These are phyloP conservation scores for Fratercula arctica DNA, from an alignment of 2,797 vertebrate genomes.

Conservation along the genomic window DNA sequence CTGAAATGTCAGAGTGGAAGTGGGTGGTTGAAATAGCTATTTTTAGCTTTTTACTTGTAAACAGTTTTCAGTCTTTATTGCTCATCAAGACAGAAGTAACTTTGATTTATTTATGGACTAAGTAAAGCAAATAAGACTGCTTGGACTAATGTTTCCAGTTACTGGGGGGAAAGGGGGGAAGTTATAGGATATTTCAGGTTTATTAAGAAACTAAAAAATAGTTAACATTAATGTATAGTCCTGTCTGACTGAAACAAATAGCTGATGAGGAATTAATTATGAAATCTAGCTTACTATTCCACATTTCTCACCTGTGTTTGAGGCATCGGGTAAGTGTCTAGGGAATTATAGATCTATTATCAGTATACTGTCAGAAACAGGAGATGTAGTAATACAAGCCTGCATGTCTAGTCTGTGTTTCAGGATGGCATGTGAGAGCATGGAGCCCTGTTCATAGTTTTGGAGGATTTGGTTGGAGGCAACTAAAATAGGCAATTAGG, in stretches of 20 bases:
- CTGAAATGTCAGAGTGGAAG: slow-evolving; percentile 60
- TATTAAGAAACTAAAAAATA: neutral
- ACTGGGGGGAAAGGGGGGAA: neutral
- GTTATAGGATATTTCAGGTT: neutral
- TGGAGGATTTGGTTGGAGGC: neutral
- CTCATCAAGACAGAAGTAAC: slow-evolving; percentile 10
- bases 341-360: neutral
- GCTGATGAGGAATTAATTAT: neutral
- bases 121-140: neutral
- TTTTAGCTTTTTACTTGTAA: slow-evolving; percentile 38
- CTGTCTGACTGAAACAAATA: neutral
- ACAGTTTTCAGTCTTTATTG: slow-evolving; percentile 30
- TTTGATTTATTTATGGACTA: neutral
- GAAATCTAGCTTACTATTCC: neutral
- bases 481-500: neutral
- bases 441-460: neutral
- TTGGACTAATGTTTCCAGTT: neutral
- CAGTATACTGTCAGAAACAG: neutral
- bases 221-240: neutral
- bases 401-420: neutral
- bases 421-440: too few relatives aligned
- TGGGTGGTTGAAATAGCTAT: slow-evolving; percentile 3
- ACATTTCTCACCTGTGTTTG: neutral
- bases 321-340: neutral
- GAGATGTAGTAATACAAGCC: neutral